Conservation (phyloP, 1,140 invertebrate species). For the Melanaphis sacchari region DNA sequence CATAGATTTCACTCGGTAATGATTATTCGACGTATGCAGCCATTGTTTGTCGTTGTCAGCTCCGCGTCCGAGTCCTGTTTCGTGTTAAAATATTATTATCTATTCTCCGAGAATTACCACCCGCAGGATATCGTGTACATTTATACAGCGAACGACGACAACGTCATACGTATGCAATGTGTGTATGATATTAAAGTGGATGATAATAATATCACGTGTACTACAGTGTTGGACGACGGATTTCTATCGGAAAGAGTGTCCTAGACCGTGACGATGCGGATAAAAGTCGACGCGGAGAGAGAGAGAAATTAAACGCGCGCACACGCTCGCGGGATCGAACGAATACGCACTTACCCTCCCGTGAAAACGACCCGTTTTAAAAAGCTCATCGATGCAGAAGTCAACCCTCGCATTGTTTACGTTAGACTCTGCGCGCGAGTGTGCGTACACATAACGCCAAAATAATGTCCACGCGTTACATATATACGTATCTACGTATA, state of each 20-base stretch:
- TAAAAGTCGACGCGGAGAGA: not conserved
- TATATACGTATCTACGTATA: too few species aligned
- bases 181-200: too few species aligned
- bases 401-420: slow-evolving; percentile 26
- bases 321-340: not conserved
- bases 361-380: slow-evolving; percentile 28
- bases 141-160: not conserved
- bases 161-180: too few species aligned
- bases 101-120: not conserved
- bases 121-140: not conserved
- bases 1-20: not conserved
- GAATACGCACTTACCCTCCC: slow-evolving; percentile 5
- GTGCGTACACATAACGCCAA: not conserved
- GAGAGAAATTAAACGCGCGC: not conserved
- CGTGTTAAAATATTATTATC: not conserved
- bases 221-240: not conserved
- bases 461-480: not conserved
- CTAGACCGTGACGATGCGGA: slow-evolving; percentile 40
- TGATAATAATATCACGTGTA: not conserved
- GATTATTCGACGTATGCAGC: not conserved
- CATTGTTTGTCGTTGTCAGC: not conserved
- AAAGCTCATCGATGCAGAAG: slow-evolving; percentile 51
- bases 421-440: not conserved
- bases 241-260: slow-evolving; percentile 22
- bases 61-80: not conserved